These are phyloP conservation scores for Opisthocomus hoazin DNA, from an alignment of 2,113 vertebrate genomes.

Conservation along the genomic window DNA sequence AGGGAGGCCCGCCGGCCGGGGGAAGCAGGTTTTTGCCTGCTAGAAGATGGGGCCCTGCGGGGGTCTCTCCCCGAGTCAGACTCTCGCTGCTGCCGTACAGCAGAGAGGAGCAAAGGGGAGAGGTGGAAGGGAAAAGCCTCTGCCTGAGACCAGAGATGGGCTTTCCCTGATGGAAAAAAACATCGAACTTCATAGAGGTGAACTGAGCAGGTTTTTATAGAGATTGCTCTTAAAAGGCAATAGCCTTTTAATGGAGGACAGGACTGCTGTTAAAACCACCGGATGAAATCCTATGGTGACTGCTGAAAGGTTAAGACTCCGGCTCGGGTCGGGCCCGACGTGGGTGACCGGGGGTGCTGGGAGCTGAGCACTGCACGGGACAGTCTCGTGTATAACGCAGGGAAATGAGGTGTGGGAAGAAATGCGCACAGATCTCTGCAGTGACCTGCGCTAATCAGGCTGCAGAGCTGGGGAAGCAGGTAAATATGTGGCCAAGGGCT, in stretches of 20 bases:
- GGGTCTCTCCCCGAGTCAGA: accelerated
- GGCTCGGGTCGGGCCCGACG: neutral
- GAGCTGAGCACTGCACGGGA: neutral
- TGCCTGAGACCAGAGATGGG: neutral
- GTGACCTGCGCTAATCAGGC: neutral
- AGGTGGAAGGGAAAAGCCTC: neutral
- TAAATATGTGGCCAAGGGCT: neutral
- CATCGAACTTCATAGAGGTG: accelerated
- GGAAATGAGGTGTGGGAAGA: neutral
- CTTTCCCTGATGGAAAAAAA: neutral
- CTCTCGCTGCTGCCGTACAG: accelerated
- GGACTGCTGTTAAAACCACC: neutral
- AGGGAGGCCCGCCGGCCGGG: neutral
- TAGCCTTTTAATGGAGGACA: neutral
- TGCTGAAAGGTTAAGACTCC: neutral
- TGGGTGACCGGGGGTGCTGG: neutral
- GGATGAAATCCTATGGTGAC: neutral
- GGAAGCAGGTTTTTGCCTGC: neutral
- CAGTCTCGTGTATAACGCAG: accelerated
- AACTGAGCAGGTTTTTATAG: neutral
- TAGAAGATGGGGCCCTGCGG: neutral
- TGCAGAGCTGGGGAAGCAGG: neutral
- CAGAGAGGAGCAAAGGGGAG: neutral
- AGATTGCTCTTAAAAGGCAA: neutral
- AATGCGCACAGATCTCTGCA: neutral